Base-by-base conservation (phyloP, 2,797 vertebrate genomes). In the Psittacula derbiana region DNA sequence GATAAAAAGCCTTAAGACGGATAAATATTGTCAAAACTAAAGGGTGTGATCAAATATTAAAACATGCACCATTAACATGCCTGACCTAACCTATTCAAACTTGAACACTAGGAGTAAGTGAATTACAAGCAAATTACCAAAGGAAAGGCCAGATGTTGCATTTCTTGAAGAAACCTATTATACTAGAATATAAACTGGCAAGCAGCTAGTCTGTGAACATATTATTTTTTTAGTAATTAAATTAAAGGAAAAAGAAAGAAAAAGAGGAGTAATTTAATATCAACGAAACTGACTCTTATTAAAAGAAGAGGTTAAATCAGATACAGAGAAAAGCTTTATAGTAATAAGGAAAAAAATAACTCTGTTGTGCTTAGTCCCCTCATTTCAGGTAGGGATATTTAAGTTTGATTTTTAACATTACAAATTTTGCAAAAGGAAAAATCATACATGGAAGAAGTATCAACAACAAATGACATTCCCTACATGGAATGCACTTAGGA, bases 141-240 rank as follows among this genome's bases (percentile, higher is more conserved):
- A 70, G 28, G 20, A 70, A 81, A 87, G 14, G 31, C 16, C 91
- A 92, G 60, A 87, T 91, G 16, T 36, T 92, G 15, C 31, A 67
- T 64, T 87, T 90, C 75, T 86, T 80, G 23, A 80, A 88, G 60
- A 66, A 90, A 91, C 15, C 4, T 75, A 25, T 62, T 94, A 62
- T 38, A 82, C 7, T 7, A 60, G 67, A 67, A 80, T 85, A 80
- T 30, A 85, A 91, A 74, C 55, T 60, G 47, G 19, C 25, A 76
- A 87, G 23, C 9, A 92, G 78, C 60, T 91, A 82, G 16, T 70
- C 85, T 85, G 11, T 82, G 16, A 20, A 70, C 8, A 20, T 73
- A 82, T 67, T 76, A 80, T 60, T 73, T 93, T 93, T 70, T 82
- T 47, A 60, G 55, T 80, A 38, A 92, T 83, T 85, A 92, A 65